phyloP scores from a whole-genome alignment of 2,113 vertebrate genomes.

The Salvelinus fontinalis region DNA sequence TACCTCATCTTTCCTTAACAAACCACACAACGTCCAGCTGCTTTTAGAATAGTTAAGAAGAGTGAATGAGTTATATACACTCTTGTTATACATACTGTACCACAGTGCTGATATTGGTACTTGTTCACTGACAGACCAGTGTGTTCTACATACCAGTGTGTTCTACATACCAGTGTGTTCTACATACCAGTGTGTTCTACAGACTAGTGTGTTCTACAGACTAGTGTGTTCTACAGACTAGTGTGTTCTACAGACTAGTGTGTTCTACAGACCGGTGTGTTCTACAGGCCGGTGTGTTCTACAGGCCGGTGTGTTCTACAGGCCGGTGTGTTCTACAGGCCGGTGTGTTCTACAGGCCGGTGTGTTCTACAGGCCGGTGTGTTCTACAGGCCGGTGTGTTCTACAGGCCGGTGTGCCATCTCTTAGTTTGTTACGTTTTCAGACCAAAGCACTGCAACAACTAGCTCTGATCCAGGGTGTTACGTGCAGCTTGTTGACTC shows the following conservation, averaged over 20 bases:
- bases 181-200: not conserved
- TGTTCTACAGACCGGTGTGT: not conserved
- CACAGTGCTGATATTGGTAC: conserved; percentile 24
- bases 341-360: too few species aligned
- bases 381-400: conserved; percentile 9
- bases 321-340: too few species aligned
- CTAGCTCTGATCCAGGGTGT: not conserved
- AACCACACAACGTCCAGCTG: not conserved
- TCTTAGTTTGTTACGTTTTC: not conserved
- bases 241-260: conserved; percentile 5
- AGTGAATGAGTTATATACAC: not conserved
- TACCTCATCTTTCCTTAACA: not conserved
- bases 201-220: conserved; percentile 27
- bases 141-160: conserved; percentile 17
- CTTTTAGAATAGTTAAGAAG: not conserved
- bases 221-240: conserved; percentile 7
- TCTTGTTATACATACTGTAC: conserved; percentile 22
- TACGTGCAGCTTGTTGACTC: too few species aligned
- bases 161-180: not conserved
- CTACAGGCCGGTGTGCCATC: conserved; percentile 21
- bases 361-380: conserved; percentile 16
- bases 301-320: conserved; percentile 2
- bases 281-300: not conserved
- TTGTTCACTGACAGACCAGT: conserved; percentile 9
- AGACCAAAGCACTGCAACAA: conserved; percentile 40